Percentiles rank a stretch among this genome's conserved stretches.
phyloP scores from a whole-genome alignment of 2,797 vertebrate species.

The Pogoniulus pusillus region DNA sequence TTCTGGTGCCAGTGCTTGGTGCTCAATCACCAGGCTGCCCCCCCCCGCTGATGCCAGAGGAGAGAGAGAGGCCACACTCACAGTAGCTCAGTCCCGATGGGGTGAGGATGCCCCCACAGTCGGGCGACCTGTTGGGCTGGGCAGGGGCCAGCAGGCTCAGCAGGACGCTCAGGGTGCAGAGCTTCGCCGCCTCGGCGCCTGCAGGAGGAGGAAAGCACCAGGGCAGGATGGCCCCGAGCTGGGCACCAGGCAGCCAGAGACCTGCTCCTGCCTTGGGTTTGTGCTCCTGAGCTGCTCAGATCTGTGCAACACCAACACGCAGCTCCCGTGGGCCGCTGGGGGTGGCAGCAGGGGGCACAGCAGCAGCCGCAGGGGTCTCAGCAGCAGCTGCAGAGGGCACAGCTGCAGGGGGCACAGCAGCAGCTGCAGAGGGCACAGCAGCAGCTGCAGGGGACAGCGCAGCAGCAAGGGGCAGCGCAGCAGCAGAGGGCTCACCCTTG shows the following conservation, averaged over 20 bases:
- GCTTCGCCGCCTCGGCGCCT: fast-evolving
- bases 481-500: no score
- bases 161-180: neutral
- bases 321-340: fast-evolving
- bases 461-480: no score
- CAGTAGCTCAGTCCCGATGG: constrained; percentile 16
- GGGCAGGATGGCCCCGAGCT: fast-evolving
- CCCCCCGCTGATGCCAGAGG: fast-evolving
- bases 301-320: neutral
- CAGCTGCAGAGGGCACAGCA: no score
- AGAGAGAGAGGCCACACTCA: neutral
- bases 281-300: neutral
- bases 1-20: fast-evolving
- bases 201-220: neutral
- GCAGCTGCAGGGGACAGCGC: no score
- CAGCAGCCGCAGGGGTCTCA: no score
- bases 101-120: constrained; percentile 39
- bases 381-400: no score
- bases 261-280: fast-evolving
- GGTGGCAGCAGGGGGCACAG: neutral
- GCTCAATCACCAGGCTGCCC: fast-evolving
- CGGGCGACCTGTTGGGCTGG: neutral
- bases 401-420: no score
- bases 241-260: neutral
- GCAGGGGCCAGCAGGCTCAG: constrained; percentile 13